Percentiles rank a stretch among this genome's conserved stretches.
Conservation (phyloP, 2,888 invertebrate species). For the Philereme vetulata region DNA sequence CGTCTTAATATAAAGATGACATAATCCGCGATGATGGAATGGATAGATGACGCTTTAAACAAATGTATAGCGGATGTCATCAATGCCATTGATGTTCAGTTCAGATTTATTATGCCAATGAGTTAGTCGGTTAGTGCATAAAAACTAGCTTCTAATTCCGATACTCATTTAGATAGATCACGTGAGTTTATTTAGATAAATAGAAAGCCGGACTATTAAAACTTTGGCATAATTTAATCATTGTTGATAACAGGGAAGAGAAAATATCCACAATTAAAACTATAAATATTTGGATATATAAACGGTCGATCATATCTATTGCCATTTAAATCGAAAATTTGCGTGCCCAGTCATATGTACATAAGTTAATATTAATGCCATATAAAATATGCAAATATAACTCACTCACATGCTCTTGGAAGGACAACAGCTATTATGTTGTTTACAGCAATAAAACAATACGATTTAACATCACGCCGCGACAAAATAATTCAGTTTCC, state of each 20-base stretch:
- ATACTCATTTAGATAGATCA: conserved; percentile 6
- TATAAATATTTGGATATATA: background rate
- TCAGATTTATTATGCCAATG: conserved; percentile 15
- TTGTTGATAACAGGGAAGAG: background rate
- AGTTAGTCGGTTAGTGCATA: conserved; percentile 6
- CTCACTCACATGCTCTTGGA: conserved; percentile 31
- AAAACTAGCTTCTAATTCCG: background rate
- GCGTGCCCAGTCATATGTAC: conserved; percentile 1
- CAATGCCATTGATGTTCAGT: conserved; percentile 4
- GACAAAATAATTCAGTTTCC: background rate
- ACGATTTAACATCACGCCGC: background rate
- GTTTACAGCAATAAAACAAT: conserved; percentile 1
- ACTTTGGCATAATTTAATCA: conserved; percentile 1
- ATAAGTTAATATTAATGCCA: conserved; percentile 7
- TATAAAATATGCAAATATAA: conserved; percentile 33
- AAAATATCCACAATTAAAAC: background rate
- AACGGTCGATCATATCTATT: conserved; percentile 7
- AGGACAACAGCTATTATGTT: conserved; percentile 10
- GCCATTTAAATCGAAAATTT: conserved; percentile 14
- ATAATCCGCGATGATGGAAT: conserved; percentile 15
- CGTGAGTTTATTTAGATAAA: background rate
- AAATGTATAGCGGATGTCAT: conserved; percentile 11
- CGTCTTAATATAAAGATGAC: conserved; percentile 32
- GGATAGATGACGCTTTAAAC: conserved; percentile 11
- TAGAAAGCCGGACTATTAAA: background rate